phyloP scores from a whole-genome alignment of 2,113 vertebrate genomes.

The Brienomyrus longianalis region DNA sequence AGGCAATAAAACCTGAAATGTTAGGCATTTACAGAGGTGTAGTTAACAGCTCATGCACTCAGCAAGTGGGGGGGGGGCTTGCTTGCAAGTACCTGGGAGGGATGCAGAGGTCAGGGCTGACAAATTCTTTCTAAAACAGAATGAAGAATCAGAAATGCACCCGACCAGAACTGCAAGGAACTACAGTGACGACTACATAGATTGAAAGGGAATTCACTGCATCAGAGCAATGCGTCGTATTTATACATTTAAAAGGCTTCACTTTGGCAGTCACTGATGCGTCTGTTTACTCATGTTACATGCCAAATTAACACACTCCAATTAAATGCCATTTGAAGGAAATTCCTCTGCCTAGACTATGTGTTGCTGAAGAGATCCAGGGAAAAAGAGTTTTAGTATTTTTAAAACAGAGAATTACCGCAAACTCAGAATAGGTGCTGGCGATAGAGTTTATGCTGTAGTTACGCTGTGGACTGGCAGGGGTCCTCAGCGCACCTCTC shows the following conservation, averaged over 20 bases:
- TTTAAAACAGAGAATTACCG: constrained; percentile 76
- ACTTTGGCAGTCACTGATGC: neutral
- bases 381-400: constrained; percentile 29
- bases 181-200: neutral
- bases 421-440: constrained; percentile 90
- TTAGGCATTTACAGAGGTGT: constrained; percentile 14
- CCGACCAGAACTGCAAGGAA: neutral
- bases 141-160: constrained; percentile 18
- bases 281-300: neutral
- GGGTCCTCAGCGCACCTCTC: constrained; percentile 66
- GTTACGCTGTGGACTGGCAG: constrained; percentile 70
- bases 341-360: constrained; percentile 42
- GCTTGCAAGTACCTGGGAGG: constrained; percentile 37
- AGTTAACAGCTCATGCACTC: constrained; percentile 4
- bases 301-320: neutral
- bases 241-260: neutral
- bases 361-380: constrained; percentile 42
- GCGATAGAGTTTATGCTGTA: constrained; percentile 78
- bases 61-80: neutral
- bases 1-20: neutral
- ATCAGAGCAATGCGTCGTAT: neutral
- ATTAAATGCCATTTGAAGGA: neutral
- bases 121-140: constrained; percentile 51
- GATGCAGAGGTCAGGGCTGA: constrained; percentile 41
- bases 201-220: neutral